A percentile compares a stretch with the other conserved stretches of the same genome.
Conservation (phyloP, 2,797 vertebrate genomes). For the Enteromius thamalakanensis region DNA sequence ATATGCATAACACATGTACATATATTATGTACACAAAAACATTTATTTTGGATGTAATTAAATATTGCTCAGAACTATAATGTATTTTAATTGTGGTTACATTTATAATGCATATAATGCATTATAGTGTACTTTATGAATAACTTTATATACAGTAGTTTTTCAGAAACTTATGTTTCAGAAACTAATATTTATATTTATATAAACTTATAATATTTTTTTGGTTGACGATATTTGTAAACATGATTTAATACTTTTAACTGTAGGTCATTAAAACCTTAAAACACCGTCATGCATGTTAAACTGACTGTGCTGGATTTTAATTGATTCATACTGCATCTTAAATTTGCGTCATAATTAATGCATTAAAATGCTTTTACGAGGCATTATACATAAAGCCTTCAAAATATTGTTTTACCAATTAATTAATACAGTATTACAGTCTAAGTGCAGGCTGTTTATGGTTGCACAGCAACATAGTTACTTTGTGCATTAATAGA, state of each 20-base stretch:
- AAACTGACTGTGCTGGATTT: not conserved
- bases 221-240: not conserved
- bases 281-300: not conserved
- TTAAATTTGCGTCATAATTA: not conserved
- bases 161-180: too few relatives aligned
- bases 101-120: not conserved
- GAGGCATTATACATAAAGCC: not conserved
- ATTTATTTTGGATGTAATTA: too few relatives aligned
- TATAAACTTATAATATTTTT: too few relatives aligned
- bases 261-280: not conserved
- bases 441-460: not conserved
- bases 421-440: not conserved
- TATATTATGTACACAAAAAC: too few relatives aligned
- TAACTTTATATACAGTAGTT: not conserved
- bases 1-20: too few relatives aligned
- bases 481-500: not conserved
- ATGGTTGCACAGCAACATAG: not conserved
- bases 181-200: too few relatives aligned
- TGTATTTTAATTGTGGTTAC: not conserved
- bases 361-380: not conserved
- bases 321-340: not conserved
- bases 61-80: too few relatives aligned
- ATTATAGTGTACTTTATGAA: not conserved
- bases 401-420: not conserved
- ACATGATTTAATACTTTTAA: not conserved